Evolutionary conservation across 2,113 vertebrate species (phyloP).

Genomic region (Sclerurus mexicanus): DNA sequence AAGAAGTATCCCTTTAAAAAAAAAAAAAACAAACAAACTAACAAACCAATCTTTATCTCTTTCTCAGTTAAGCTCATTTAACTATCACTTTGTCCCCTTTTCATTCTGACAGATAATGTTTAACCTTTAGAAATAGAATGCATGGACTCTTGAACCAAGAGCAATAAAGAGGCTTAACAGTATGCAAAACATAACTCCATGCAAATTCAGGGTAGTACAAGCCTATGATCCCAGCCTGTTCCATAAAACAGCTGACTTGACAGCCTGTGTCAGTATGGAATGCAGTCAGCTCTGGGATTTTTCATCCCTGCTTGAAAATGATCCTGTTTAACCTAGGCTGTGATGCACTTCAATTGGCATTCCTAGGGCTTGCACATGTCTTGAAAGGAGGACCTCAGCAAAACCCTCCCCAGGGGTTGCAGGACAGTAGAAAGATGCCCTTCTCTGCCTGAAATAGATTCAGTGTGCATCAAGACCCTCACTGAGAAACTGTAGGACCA

Average conservation of each 20-base stretch:
- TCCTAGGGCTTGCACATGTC: not conserved
- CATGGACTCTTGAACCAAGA: not conserved
- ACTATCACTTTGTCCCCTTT: not conserved
- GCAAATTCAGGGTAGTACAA: not conserved
- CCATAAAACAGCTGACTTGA: constrained; percentile 27
- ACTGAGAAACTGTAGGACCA: not conserved
- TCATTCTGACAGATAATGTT: not conserved
- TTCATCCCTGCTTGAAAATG: not conserved
- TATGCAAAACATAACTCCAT: not conserved
- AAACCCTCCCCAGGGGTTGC: not conserved
- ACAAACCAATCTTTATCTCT: not conserved
- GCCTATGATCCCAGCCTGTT: not conserved
- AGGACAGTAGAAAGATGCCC: not conserved
- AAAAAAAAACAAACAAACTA: not conserved
- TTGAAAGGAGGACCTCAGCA: not conserved
- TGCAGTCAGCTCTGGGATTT: constrained; percentile 4
- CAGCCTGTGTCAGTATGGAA: constrained; percentile 12
- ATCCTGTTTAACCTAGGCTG: not conserved
- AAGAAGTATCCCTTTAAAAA: not conserved
- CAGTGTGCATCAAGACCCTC: not conserved
- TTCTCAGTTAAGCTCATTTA: not conserved
- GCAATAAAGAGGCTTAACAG: not conserved
- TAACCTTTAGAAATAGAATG: not conserved
- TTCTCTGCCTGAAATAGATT: not conserved
- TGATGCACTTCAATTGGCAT: not conserved